Conservation (phyloP, 2,113 vertebrate genomes). For the Calcarius ornatus region DNA sequence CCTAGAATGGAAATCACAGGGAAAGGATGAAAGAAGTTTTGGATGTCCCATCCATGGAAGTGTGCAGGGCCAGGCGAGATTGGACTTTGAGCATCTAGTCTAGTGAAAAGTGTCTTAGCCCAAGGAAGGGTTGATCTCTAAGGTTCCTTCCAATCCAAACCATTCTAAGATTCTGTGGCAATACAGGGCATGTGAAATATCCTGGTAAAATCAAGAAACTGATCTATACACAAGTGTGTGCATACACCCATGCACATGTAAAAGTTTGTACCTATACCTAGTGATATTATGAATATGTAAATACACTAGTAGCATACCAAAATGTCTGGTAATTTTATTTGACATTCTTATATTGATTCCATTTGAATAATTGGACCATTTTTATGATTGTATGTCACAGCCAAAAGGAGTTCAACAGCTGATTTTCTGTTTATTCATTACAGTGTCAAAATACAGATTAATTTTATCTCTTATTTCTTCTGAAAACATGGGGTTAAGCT, state of each 20-base stretch:
- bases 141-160: neutral
- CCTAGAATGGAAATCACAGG: neutral
- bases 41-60: neutral
- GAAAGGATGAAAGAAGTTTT: neutral
- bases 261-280: neutral
- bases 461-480: neutral
- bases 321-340: neutral
- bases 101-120: neutral
- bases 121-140: neutral
- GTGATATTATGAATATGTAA: neutral
- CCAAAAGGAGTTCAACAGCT: neutral
- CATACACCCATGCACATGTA: neutral
- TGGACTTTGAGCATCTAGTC: neutral
- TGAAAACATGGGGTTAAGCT: neutral
- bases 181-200: neutral
- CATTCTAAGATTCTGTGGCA: neutral
- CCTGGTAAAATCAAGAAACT: neutral
- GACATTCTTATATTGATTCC: neutral
- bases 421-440: neutral
- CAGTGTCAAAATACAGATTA: neutral
- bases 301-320: neutral
- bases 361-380: neutral
- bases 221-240: neutral
- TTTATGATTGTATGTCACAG: neutral
- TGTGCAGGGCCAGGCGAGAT: too few species aligned